Base-by-base conservation (phyloP, 2,113 vertebrate genomes). In the Oryzias curvinotus region DNA sequence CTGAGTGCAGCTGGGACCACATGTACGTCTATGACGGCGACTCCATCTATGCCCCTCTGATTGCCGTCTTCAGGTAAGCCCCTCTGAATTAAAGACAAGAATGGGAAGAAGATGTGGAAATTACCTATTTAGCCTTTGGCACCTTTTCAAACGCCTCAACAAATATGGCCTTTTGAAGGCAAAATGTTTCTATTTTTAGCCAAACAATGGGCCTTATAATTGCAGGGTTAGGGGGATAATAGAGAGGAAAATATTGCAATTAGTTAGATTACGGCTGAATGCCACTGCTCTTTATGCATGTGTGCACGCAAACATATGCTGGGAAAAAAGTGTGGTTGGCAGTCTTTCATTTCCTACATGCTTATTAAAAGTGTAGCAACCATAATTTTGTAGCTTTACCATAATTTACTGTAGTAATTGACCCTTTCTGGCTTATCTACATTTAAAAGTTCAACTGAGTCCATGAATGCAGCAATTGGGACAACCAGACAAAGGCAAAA, bases 1-100 rank as follows among this genome's bases (percentile, higher is more conserved):
- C 96, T 0, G 96, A 98, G 76, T 98, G 96, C 93, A 98, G 95
- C 71, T 98, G 96, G 96, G 95, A 98, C 84, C 96, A 98, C 78
- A 92, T 98, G 53, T 98, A 97, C 0, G 91, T 97, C 42, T 97
- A 95, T 21, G 95, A 98, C 1, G 96, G 96, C 60, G 96, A 98
- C 81, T 98, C 96, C 17, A 91, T 97, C 82, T 97, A 96, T 5
- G 93, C 95, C 71, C 95, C 96, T 5, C 77, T 98, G 53, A 82
- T 97, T 78, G 96, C 95, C 19, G 95, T 95, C 26, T 98, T 97
- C 88, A 98, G 96, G 96, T 88, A 49, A 78, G 78, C 25, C 21
- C 56, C 54, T 75, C 56, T 54, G 75, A 51, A 42, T 36, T 36
- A 36, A 14, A 15, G 52, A 17, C 13, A 23, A 21, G 53, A 36